A percentile compares a stretch with the other conserved stretches of the same genome.
Evolutionary conservation across 2,888 invertebrate genomes (phyloP).

Genomic region (Microctonus hyperodae): DNA sequence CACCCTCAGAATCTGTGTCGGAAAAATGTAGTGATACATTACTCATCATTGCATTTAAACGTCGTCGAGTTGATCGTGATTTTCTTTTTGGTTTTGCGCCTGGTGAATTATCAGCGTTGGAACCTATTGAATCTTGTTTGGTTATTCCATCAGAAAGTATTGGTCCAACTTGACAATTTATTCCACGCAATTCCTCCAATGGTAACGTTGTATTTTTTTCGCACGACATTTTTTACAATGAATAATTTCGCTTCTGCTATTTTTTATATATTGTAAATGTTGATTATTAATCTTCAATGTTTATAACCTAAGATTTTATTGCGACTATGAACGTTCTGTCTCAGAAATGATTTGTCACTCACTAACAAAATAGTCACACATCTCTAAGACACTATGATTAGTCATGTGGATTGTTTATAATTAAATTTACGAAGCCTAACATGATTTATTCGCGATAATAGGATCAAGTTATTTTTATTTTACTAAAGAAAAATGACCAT

Average conservation of each 20-base stretch:
- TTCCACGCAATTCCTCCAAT: conserved; percentile 38
- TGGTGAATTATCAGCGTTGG: conserved; percentile 28
- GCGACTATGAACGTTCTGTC: neutral
- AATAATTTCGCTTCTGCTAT: neutral
- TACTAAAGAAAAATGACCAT: conserved; percentile 46
- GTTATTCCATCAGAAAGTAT: conserved; percentile 23
- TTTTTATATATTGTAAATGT: neutral
- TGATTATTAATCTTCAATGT: too few relatives aligned
- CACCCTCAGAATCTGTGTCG: conserved; percentile 61
- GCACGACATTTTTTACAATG: conserved; percentile 21
- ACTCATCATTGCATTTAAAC: conserved; percentile 57
- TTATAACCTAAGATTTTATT: too few relatives aligned
- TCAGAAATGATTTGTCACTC: conserved; percentile 26
- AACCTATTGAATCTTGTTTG: conserved; percentile 24
- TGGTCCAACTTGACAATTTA: conserved; percentile 40
- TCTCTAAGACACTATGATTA: conserved; percentile 51
- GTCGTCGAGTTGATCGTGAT: conserved; percentile 53
- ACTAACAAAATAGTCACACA: conserved; percentile 47
- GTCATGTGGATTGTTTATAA: conserved; percentile 53
- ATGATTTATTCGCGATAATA: conserved; percentile 50
- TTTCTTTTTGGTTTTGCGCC: conserved; percentile 54
- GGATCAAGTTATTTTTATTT: conserved; percentile 45
- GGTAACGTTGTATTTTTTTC: conserved; percentile 25
- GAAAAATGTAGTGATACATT: conserved; percentile 60
- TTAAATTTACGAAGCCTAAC: conserved; percentile 59